Percentiles rank a stretch among this genome's conserved stretches.
Evolutionary conservation across 2,113 vertebrate species (phyloP).

Genomic region (Thunnus thynnus): DNA sequence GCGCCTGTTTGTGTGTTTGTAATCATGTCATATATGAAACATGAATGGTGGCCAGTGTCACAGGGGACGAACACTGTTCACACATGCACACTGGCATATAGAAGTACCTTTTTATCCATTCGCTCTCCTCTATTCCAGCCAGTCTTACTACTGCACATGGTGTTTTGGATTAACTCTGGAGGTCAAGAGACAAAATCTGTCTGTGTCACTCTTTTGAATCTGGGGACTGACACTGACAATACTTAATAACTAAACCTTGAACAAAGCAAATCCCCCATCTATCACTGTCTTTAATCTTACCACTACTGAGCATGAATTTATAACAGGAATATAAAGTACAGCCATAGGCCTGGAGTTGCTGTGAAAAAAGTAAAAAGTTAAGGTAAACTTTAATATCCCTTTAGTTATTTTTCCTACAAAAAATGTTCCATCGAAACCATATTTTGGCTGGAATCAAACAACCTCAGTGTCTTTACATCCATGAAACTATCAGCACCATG

Average conservation of each 20-base stretch:
- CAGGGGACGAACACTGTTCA: slow-evolving; percentile 53
- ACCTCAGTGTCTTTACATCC: slow-evolving; percentile 28
- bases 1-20: slow-evolving; percentile 51
- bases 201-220: slow-evolving; percentile 63
- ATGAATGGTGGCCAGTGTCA: slow-evolving; percentile 71
- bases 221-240: slow-evolving; percentile 43
- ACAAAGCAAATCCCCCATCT: slow-evolving; percentile 46
- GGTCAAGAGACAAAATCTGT: slow-evolving; percentile 52
- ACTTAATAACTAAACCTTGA: slow-evolving; percentile 59
- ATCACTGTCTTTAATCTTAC: slow-evolving; percentile 19
- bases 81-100: slow-evolving; percentile 49
- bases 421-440: neutral
- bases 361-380: neutral
- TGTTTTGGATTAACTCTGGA: slow-evolving; percentile 49
- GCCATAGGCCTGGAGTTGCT: neutral
- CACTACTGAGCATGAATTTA: slow-evolving; percentile 31
- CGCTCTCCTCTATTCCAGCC: slow-evolving; percentile 47
- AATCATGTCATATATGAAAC: slow-evolving; percentile 73
- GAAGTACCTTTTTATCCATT: slow-evolving; percentile 47
- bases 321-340: slow-evolving; percentile 23
- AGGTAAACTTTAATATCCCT: neutral
- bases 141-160: slow-evolving; percentile 61
- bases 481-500: slow-evolving; percentile 49
- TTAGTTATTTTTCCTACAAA: neutral
- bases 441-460: slow-evolving; percentile 23